Evolutionary conservation across 2,888 invertebrate species (phyloP).

Genomic region (Tridacna crocea): DNA sequence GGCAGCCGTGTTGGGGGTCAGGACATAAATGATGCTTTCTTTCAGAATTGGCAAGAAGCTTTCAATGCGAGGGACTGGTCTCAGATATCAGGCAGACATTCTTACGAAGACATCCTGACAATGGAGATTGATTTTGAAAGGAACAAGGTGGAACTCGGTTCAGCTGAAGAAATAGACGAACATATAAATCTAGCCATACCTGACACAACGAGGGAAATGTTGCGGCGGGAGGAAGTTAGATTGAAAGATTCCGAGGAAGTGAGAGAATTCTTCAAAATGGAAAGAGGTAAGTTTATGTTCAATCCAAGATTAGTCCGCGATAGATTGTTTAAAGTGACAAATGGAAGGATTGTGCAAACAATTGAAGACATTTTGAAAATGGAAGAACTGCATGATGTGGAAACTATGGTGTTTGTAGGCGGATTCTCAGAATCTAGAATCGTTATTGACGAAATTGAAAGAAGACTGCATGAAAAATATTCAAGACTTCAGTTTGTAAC

Average conservation of each 20-base stretch:
- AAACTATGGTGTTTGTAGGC: constrained; percentile 43
- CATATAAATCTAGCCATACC: constrained; percentile 35
- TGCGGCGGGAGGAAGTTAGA: constrained; percentile 14
- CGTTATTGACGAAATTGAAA: constrained; percentile 33
- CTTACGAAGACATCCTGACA: constrained; percentile 31
- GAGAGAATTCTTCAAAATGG: constrained; percentile 6
- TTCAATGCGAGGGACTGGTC: constrained; percentile 40
- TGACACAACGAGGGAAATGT: constrained; percentile 6
- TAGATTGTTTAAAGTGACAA: constrained; percentile 41
- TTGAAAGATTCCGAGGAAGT: constrained; percentile 20
- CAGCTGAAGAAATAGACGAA: constrained; percentile 22
- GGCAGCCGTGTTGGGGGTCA: constrained; percentile 44
- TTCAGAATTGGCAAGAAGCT: constrained; percentile 42
- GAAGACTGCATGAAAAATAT: constrained; percentile 26
- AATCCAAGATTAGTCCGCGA: constrained; percentile 30
- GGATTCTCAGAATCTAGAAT: constrained; percentile 56
- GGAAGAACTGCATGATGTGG: constrained; percentile 9
- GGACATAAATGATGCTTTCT: constrained; percentile 49
- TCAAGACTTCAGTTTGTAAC: constrained; percentile 29
- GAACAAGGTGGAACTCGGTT: constrained; percentile 42
- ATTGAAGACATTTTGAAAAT: constrained; percentile 25
- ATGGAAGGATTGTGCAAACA: constrained; percentile 9
- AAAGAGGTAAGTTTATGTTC: constrained; percentile 30
- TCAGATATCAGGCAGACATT: constrained; percentile 15
- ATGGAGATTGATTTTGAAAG: constrained; percentile 58